These are phyloP conservation scores for Lutra lutra DNA, from an alignment of 2,797 vertebrate species.

Conservation along the genomic window DNA sequence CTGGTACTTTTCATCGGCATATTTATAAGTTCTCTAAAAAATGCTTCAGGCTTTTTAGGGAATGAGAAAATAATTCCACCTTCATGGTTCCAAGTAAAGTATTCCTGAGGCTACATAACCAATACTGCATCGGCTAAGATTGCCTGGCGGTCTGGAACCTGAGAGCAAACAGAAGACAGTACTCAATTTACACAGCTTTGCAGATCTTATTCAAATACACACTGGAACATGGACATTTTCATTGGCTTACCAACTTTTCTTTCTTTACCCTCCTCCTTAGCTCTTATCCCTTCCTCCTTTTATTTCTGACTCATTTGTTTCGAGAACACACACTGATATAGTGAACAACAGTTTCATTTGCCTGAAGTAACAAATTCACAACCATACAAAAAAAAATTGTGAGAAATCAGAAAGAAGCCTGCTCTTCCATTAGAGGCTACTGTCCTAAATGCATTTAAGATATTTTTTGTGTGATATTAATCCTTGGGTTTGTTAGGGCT, in stretches of 20 bases:
- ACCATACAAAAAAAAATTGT: neutral
- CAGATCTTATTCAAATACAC: neutral
- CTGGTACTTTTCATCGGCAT: neutral
- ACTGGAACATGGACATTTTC: neutral
- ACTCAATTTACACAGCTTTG: slow-evolving; percentile 18
- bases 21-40: slow-evolving; percentile 56
- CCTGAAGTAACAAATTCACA: slow-evolving; percentile 26
- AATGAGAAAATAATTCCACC: slow-evolving; percentile 74
- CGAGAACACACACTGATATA: neutral
- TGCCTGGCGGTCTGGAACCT: neutral
- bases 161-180: slow-evolving; percentile 4
- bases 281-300: neutral
- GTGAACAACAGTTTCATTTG: neutral
- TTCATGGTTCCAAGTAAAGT: slow-evolving; percentile 53
- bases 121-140: neutral
- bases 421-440: neutral
- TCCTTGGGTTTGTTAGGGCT: neutral
- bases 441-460: neutral
- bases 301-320: slow-evolving; percentile 6
- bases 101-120: slow-evolving; percentile 53
- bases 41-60: slow-evolving; percentile 51
- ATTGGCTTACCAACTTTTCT: neutral
- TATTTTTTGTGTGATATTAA: neutral
- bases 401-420: neutral
- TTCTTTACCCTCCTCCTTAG: neutral